These are phyloP conservation scores for Psittacara wagleri DNA, from an alignment of 2,113 vertebrate genomes.

Conservation along the genomic window DNA sequence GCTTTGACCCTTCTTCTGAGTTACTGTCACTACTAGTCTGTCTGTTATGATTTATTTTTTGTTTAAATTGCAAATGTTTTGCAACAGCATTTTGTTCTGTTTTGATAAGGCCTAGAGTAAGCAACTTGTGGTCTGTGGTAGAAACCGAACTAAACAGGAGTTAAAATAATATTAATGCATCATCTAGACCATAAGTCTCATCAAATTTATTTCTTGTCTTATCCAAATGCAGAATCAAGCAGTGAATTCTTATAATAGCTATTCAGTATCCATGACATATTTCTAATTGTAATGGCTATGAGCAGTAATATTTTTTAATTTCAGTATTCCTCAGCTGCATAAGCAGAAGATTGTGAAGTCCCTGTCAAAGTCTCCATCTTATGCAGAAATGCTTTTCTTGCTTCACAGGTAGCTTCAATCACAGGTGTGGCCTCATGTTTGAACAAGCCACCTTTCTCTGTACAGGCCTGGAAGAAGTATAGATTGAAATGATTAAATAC, in stretches of 20 bases:
- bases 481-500: neutral
- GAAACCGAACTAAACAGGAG: neutral
- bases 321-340: neutral
- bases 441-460: neutral
- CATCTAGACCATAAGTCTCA: neutral
- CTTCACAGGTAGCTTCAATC: neutral
- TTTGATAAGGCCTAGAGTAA: neutral
- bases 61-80: neutral
- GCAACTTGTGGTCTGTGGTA: neutral
- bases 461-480: neutral
- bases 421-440: neutral
- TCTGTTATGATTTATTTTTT: neutral
- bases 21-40: neutral
- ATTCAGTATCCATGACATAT: neutral
- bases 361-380: neutral
- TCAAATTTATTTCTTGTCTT: neutral
- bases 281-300: neutral
- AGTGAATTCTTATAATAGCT: neutral
- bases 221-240: neutral
- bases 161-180: neutral
- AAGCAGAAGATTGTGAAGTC: neutral
- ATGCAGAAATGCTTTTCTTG: neutral
- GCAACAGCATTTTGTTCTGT: neutral
- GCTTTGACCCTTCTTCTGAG: neutral
- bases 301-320: neutral